These are phyloP conservation scores for Gouania willdenowi DNA, from an alignment of 2,797 vertebrate genomes.

Conservation along the genomic window DNA sequence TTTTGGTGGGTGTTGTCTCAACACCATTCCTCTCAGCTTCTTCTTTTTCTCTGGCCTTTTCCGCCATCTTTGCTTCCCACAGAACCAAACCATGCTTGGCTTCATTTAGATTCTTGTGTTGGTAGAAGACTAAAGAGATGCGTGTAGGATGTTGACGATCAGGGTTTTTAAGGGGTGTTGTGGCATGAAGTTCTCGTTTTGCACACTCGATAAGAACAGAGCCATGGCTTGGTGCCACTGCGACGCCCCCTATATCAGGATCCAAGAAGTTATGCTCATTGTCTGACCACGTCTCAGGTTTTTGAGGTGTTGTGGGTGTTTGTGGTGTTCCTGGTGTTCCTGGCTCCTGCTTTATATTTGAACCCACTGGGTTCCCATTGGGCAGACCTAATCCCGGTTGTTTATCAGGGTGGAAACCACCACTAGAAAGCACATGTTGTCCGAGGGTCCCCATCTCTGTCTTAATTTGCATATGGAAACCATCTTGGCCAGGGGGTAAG, in stretches of 20 bases:
- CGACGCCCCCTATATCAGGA: constrained; percentile 94
- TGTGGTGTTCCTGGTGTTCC: constrained; percentile 42
- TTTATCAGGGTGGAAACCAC: constrained; percentile 68
- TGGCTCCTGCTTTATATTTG: constrained; percentile 70
- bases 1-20: constrained; percentile 87
- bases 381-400: constrained; percentile 66
- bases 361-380: constrained; percentile 66
- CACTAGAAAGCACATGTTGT: constrained; percentile 55
- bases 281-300: constrained; percentile 95
- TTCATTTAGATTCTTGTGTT: constrained; percentile 98
- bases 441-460: constrained; percentile 70
- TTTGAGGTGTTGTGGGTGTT: constrained; percentile 69
- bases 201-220: constrained; percentile 98
- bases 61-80: constrained; percentile 98
- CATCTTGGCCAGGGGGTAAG: constrained; percentile 72
- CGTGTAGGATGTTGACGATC: constrained; percentile 90
- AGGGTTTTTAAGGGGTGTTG: constrained; percentile 91
- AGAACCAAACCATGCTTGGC: constrained; percentile 93
- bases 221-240: constrained; percentile 93
- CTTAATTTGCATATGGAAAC: constrained; percentile 83
- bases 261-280: constrained; percentile 98
- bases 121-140: constrained; percentile 98
- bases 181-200: constrained; percentile 95
- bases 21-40: constrained; percentile 88
- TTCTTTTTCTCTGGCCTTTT: constrained; percentile 94